Evolutionary conservation across 1,140 invertebrate genomes (phyloP), one percentile per base, ranked within the genome.

Genomic region (Leptinotarsa defecta): DNA sequence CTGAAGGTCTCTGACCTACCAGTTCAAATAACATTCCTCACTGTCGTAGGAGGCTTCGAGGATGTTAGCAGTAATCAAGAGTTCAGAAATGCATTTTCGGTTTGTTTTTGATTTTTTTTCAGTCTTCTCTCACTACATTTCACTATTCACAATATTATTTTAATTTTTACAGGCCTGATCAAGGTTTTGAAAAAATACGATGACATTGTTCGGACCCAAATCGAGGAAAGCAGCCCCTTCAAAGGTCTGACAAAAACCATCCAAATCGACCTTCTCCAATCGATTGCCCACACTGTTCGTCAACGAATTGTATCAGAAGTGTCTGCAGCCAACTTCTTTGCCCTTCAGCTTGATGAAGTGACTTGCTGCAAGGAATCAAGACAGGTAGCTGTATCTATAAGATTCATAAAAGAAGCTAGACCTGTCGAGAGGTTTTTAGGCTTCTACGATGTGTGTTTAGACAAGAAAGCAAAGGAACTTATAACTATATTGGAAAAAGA

Each of bases 341-440:
- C 68, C 24, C 13, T 70, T 17, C 34, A 48, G 22, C 17, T 70
- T 5, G 68, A 49, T 43, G 68, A 70, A 24, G 20, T 48, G 1
- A 70, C 49, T 48, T 70, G 34, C 1, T 48, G 15, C 68, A 70
- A n/a, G 3, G 34, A 19, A 19, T 22, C 43, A n/a, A 70, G 48
- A 70, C 68, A 49, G n/a, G 43, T 70, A 48, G 34, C 68, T 2
- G 68, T 70, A 8, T 70, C 68, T n/a, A 19, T 70, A 19, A 70
- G 43, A 49, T 70, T n/a, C 15, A 43, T 70, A 19, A 49, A 48
- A 48, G 43, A 48, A 8, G 68, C 34, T 1, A 11, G 13, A 11
- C 68, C 68, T 17, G 68, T 70, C n/a, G 68, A 70, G 43, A 48
- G 68, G 43, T 70, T 70, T 6, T 48, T 70, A 19, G 68, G 68